phyloP scores from a whole-genome alignment of 2,797 vertebrate species.

The Trematomus bernacchii region DNA sequence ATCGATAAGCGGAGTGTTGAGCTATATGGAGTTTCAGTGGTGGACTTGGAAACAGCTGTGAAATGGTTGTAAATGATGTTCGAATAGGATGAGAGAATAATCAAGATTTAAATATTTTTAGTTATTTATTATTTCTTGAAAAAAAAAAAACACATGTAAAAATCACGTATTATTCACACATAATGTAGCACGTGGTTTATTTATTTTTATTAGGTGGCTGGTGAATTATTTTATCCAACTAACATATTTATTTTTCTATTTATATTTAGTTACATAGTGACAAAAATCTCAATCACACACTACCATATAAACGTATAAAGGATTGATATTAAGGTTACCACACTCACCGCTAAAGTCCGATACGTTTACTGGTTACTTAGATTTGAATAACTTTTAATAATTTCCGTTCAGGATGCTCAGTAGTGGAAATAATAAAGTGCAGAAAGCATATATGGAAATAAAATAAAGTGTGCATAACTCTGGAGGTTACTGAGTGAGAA shows the following conservation, averaged over 20 bases:
- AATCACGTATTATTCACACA: neutral
- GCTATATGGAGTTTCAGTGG: constrained; percentile 1
- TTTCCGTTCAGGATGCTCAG: neutral
- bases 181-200: too few species aligned
- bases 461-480: neutral
- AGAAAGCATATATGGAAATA: constrained; percentile 1
- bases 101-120: neutral
- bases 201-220: neutral
- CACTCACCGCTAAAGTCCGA: too few species aligned
- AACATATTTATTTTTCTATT: neutral
- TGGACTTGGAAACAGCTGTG: constrained; percentile 1
- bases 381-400: neutral
- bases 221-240: neutral
- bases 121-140: neutral
- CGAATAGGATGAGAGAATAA: neutral
- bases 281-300: neutral
- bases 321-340: neutral
- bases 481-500: constrained; percentile 13
- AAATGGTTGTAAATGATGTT: constrained; percentile 1
- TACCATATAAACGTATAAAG: neutral
- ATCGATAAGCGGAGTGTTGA: constrained; percentile 23
- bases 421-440: neutral
- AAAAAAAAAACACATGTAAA: neutral
- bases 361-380: neutral
- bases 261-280: neutral